Conservation (phyloP, 1,140 invertebrate species). For the Hyposmocoma kahamanoa region DNA sequence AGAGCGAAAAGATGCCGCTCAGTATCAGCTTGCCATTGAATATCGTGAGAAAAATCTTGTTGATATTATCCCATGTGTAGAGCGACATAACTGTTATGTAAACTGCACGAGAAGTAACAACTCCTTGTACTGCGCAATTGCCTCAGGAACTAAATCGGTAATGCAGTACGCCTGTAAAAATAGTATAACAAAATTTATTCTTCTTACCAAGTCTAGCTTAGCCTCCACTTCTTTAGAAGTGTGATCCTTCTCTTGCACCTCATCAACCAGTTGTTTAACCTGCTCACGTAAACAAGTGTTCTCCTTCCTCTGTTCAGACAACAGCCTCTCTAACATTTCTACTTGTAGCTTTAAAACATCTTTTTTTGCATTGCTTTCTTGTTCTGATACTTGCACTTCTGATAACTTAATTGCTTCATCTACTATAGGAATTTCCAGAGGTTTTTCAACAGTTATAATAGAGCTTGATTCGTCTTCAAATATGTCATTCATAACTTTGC, state of each 20-base stretch:
- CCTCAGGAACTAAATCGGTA: too few species aligned
- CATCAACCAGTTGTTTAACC: constrained; percentile 46
- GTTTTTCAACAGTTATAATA: background rate
- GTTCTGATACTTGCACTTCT: too few species aligned
- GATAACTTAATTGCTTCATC: too few species aligned
- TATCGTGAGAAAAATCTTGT: too few species aligned
- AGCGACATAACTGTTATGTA: too few species aligned
- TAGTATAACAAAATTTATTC: constrained; percentile 6
- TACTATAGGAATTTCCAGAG: too few species aligned
- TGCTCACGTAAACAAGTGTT: constrained; percentile 39
- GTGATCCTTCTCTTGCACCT: constrained; percentile 53
- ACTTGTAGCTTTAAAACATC: constrained; percentile 48
- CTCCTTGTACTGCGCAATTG: too few species aligned
- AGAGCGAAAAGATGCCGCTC: too few species aligned
- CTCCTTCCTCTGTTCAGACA: constrained; percentile 53
- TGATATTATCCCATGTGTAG: too few species aligned
- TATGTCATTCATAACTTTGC: constrained; percentile 58
- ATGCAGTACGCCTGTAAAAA: too few species aligned
- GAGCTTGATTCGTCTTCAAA: constrained; percentile 40
- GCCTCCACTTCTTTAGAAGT: constrained; percentile 56
- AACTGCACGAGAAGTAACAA: too few species aligned
- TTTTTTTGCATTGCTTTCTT: constrained; percentile 23
- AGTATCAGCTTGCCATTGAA: too few species aligned
- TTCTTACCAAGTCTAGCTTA: constrained; percentile 60
- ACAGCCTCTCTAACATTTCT: constrained; percentile 47